phyloP scores from a whole-genome alignment of 2,888 invertebrate genomes.

The Pseudococcus viburni region DNA sequence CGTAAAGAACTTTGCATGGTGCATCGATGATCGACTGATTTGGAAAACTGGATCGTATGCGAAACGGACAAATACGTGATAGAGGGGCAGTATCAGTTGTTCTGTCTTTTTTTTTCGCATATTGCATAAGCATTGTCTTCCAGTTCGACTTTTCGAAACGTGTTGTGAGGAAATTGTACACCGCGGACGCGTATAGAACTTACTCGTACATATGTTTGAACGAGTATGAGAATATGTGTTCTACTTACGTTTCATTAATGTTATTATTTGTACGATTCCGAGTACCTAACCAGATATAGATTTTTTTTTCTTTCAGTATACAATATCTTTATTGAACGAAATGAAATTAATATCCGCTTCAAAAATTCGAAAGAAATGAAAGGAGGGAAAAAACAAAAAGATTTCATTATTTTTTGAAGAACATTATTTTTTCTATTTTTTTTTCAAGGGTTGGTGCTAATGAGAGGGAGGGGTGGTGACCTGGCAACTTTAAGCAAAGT shows the following conservation, averaged over 20 bases:
- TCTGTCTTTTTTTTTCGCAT: constrained; percentile 25
- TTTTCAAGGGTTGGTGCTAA: too few relatives aligned
- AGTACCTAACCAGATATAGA: background rate
- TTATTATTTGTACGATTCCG: background rate
- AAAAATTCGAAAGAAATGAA: background rate
- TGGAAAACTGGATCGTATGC: constrained; percentile 18
- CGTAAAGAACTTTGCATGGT: constrained; percentile 13
- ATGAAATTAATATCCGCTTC: too few relatives aligned
- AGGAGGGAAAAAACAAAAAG: background rate
- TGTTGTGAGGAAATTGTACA: constrained; percentile 38
- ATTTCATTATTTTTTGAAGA: too few relatives aligned
- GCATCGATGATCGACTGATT: background rate
- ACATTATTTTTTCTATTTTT: too few relatives aligned
- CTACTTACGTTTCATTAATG: constrained; percentile 12
- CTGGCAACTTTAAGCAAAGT: too few relatives aligned
- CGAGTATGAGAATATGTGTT: constrained; percentile 1
- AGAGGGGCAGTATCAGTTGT: constrained; percentile 6
- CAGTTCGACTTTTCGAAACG: constrained; percentile 33
- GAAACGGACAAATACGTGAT: background rate
- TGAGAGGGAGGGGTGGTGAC: too few relatives aligned
- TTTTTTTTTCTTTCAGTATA: too few relatives aligned
- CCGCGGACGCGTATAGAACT: background rate
- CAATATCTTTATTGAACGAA: too few relatives aligned
- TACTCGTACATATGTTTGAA: background rate
- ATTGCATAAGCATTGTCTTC: constrained; percentile 39